phyloP scores from a whole-genome alignment of 2,113 vertebrate genomes.

The Pterocles orientalis region DNA sequence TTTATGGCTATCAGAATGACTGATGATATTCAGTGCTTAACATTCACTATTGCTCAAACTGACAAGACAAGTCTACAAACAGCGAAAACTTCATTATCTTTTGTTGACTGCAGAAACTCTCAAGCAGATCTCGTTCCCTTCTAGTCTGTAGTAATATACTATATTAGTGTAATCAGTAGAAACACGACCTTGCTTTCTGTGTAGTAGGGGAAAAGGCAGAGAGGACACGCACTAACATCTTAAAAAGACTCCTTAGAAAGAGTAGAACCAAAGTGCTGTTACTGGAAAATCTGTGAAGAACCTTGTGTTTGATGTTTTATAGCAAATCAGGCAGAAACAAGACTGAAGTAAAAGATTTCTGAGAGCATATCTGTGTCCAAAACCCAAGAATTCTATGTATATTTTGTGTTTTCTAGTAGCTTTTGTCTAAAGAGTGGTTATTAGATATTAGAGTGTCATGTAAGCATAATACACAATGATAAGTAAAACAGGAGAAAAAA shows the following conservation, averaged over 20 bases:
- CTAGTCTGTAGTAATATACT: background rate
- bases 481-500: background rate
- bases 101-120: background rate
- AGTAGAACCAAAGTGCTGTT: background rate
- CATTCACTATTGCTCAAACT: background rate
- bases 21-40: background rate
- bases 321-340: background rate
- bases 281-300: background rate
- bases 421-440: background rate
- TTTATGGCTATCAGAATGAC: background rate
- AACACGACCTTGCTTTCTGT: background rate
- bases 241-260: background rate
- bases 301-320: background rate
- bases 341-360: background rate
- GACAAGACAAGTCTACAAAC: background rate
- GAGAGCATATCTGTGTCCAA: background rate
- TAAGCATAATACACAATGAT: background rate
- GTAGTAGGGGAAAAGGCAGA: background rate
- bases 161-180: background rate
- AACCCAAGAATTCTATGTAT: background rate
- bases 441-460: background rate
- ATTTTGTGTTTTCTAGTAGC: background rate
- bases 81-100: background rate
- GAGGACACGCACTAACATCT: background rate
- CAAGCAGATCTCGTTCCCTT: background rate